A percentile compares a stretch with the other conserved stretches of the same genome.
Evolutionary conservation across 2,113 vertebrate species (phyloP).

Genomic region (Pavo muticus): DNA sequence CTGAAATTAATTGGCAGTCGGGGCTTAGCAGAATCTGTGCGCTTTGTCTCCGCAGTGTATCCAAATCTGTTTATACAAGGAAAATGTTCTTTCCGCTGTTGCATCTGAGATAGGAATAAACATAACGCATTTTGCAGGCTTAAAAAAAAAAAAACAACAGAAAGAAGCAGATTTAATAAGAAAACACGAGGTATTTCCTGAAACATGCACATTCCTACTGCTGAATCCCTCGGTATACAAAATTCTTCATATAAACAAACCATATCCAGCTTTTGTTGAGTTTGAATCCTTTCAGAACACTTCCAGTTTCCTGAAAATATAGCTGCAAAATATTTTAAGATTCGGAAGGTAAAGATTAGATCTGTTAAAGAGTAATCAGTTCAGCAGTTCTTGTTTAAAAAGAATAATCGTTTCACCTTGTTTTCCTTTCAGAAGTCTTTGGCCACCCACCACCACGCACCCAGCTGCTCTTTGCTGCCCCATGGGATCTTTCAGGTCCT

Average conservation of each 20-base stretch:
- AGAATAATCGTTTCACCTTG: neutral
- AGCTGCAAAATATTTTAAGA: neutral
- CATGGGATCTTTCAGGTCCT: rapidly evolving
- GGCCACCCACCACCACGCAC: neutral
- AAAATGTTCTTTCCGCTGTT: neutral
- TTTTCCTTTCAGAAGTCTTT: neutral
- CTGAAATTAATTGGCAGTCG: neutral
- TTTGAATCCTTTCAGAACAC: constrained; percentile 18
- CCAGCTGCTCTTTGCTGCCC: neutral
- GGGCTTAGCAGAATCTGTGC: neutral
- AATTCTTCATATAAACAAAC: constrained; percentile 63
- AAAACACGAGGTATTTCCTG: constrained; percentile 31
- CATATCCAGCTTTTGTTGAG: constrained; percentile 66
- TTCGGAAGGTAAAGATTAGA: neutral
- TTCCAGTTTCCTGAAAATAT: constrained; percentile 55
- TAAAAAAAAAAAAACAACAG: neutral
- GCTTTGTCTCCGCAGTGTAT: neutral
- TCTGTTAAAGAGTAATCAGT: neutral
- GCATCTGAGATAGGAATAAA: neutral
- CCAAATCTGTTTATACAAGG: neutral
- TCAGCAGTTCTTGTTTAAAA: neutral
- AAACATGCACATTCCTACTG: neutral
- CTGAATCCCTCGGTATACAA: neutral
- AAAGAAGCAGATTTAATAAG: constrained; percentile 30
- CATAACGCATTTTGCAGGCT: neutral